Conservation (phyloP, 2,888 invertebrate genomes). For the Atrina japonica region DNA sequence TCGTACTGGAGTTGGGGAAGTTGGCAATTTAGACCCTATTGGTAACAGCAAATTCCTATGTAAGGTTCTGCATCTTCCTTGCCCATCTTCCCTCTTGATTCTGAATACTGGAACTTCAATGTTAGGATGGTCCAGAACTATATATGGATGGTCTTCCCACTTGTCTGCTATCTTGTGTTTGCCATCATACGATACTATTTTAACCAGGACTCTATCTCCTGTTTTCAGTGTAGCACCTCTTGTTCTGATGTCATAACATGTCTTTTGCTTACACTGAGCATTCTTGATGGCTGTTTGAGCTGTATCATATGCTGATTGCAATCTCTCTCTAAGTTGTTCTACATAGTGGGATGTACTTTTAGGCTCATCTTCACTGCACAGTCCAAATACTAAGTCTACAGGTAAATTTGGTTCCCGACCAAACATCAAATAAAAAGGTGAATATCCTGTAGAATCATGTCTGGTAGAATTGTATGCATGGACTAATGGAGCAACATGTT, state of each 20-base stretch:
- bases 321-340: conserved; percentile 21
- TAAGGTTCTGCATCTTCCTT: conserved; percentile 17
- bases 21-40: too few species aligned
- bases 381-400: conserved; percentile 35
- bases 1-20: too few species aligned
- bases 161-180: conserved; percentile 44
- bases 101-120: conserved; percentile 10
- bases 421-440: conserved; percentile 33
- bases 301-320: too few species aligned
- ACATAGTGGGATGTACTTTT: too few species aligned
- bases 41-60: conserved; percentile 34
- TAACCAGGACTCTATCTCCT: conserved; percentile 41
- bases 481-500: conserved; percentile 28
- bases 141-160: conserved; percentile 38
- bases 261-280: conserved; percentile 29
- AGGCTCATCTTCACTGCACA: background rate
- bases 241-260: conserved; percentile 30
- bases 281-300: background rate
- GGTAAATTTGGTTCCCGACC: conserved; percentile 31
- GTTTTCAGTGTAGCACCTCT: conserved; percentile 23
- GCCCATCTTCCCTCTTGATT: conserved; percentile 18
- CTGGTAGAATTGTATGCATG: conserved; percentile 35
- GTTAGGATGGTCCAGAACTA: conserved; percentile 24
- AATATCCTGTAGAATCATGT: conserved; percentile 39
- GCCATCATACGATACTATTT: conserved; percentile 36